Conservation (phyloP, 2,797 vertebrate species). For the Diceros bicornis region DNA sequence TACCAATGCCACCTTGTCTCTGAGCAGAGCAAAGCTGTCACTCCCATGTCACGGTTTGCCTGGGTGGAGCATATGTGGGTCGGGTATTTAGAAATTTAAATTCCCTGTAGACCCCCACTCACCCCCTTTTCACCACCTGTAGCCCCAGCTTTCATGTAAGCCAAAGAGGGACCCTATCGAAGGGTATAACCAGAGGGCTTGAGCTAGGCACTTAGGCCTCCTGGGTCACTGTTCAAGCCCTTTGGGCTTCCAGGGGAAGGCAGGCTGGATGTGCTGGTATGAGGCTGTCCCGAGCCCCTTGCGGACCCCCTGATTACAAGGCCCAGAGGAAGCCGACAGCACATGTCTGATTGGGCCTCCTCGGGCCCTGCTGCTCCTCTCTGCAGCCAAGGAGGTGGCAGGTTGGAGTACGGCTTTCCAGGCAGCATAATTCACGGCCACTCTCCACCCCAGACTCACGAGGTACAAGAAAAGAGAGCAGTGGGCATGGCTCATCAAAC, state of each 20-base stretch:
- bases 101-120: background rate
- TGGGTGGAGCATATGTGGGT: background rate
- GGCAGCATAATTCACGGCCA: fast-evolving
- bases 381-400: background rate
- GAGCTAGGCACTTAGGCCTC: background rate
- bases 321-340: background rate
- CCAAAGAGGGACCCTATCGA: background rate
- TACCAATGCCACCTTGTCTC: background rate
- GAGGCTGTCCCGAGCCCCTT: background rate
- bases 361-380: background rate
- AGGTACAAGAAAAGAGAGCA: background rate
- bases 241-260: background rate
- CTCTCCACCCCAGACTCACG: background rate
- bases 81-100: background rate
- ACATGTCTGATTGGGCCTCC: fast-evolving
- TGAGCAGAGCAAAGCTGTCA: background rate
- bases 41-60: background rate
- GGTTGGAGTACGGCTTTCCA: background rate
- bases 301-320: background rate
- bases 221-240: background rate
- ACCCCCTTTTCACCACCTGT: background rate
- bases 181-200: background rate
- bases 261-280: background rate
- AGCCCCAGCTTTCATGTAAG: background rate
- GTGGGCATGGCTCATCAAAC: too few relatives aligned